These are phyloP conservation scores for Drosophila gunungcola DNA, from an alignment of 1,140 invertebrate genomes.

Conservation along the genomic window DNA sequence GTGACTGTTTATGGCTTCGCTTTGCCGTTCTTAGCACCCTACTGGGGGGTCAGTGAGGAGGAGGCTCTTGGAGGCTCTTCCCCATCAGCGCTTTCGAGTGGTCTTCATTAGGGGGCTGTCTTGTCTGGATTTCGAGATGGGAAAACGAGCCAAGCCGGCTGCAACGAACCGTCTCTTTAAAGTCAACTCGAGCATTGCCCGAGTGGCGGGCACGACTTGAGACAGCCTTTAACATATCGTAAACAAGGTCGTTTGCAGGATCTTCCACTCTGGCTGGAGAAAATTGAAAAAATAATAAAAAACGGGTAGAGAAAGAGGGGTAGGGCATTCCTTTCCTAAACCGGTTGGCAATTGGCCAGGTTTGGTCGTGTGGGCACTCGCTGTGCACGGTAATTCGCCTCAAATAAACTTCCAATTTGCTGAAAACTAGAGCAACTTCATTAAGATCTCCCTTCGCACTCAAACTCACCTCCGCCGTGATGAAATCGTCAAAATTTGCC, in stretches of 20 bases:
- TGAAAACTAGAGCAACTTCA: conserved; percentile 75
- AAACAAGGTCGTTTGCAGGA: conserved; percentile 77
- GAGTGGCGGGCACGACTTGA: conserved; percentile 32
- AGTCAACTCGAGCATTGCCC: conserved; percentile 41
- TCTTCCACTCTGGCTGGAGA: conserved; percentile 20
- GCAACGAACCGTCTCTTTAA: conserved; percentile 40
- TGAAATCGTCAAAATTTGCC: conserved; percentile 60
- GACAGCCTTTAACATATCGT: conserved; percentile 68
- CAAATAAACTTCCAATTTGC: conserved; percentile 74
- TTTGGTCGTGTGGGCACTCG: conserved; percentile 10
- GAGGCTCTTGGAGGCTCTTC: conserved; percentile 34
- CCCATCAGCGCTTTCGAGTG: conserved; percentile 57
- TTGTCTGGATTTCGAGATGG: conserved; percentile 36
- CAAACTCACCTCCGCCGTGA: conserved; percentile 26
- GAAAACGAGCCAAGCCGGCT: conserved; percentile 39
- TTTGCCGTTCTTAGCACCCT: conserved; percentile 31
- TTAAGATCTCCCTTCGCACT: conserved; percentile 38
- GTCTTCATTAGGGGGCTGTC: conserved; percentile 74
- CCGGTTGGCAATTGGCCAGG: conserved; percentile 48
- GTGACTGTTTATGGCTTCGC: conserved; percentile 45
- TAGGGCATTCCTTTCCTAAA: conserved; percentile 36
- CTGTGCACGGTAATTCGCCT: conserved; percentile 41
- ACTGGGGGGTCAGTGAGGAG: conserved; percentile 13
- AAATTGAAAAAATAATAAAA: conserved; percentile 5
- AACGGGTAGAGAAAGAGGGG: background rate